A percentile compares a stretch with the other conserved stretches of the same genome.
phyloP scores from a whole-genome alignment of 2,797 vertebrate genomes.

The Leucoraja ocellata region DNA sequence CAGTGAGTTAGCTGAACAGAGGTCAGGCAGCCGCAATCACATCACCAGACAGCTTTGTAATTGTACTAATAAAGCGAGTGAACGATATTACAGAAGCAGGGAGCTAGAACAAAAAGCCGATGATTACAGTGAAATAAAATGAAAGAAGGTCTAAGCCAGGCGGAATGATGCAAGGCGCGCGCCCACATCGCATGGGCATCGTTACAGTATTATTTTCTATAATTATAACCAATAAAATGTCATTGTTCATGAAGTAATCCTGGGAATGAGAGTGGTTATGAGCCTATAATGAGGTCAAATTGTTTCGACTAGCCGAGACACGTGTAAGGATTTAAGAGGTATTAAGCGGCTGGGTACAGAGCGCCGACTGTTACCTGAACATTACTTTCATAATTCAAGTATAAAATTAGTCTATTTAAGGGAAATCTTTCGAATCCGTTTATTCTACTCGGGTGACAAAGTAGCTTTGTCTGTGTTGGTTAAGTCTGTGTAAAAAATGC shows the following conservation, averaged over 20 bases:
- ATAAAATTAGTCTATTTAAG: constrained; percentile 98
- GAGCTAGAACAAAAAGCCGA: constrained; percentile 42
- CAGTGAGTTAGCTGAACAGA: constrained; percentile 17
- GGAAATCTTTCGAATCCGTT: constrained; percentile 82
- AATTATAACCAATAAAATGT: constrained; percentile 95
- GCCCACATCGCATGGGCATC: constrained; percentile 67
- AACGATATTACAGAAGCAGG: constrained; percentile 51
- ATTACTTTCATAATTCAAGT: constrained; percentile 99
- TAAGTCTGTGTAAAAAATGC: constrained; percentile 66
- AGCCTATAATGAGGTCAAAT: constrained; percentile 99
- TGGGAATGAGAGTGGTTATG: constrained; percentile 95
- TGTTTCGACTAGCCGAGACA: constrained; percentile 89
- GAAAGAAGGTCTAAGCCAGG: constrained; percentile 59
- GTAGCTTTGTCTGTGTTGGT: constrained; percentile 67
- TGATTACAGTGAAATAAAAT: constrained; percentile 50
- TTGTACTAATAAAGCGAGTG: constrained; percentile 75
- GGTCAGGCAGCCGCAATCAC: constrained; percentile 41
- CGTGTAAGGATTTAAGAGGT: constrained; percentile 99
- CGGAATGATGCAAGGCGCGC: constrained; percentile 73
- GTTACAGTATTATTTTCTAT: constrained; percentile 82
- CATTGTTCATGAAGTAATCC: constrained; percentile 97
- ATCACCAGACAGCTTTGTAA: constrained; percentile 70
- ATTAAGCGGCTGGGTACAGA: constrained; percentile 94
- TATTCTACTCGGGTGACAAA: constrained; percentile 74
- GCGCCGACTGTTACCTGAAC: constrained; percentile 96